phyloP scores from a whole-genome alignment of 2,113 vertebrate genomes.

The western clawed frog (Xenopus tropicalis) region UCB_Xtro_10.0 CM004449.2:30959001-30959500 shows the following conservation, averaged over 20 bases:
- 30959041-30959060: slow-evolving; percentile 8
- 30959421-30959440: background rate
- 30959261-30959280: background rate
- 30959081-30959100: slow-evolving; percentile 5
- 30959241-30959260: background rate
- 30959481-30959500: slow-evolving; percentile 2
- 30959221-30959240: background rate
- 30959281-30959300: background rate
- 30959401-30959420: background rate
- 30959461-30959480: slow-evolving; percentile 3
- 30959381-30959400: background rate
- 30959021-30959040: slow-evolving; percentile 23
- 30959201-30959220: background rate
- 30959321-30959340: too few species aligned
- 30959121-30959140: slow-evolving; percentile 28
- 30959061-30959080: slow-evolving; percentile 27
- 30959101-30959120: slow-evolving; percentile 28
- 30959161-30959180: slow-evolving; percentile 2
- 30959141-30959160: background rate
- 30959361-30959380: too few species aligned
- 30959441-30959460: background rate
- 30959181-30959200: background rate
- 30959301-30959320: too few species aligned
- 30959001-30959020: slow-evolving; percentile 21
- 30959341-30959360: too few species aligned